Base-by-base conservation (phyloP, 2,797 vertebrate genomes). In the Gallirallus australis region DNA sequence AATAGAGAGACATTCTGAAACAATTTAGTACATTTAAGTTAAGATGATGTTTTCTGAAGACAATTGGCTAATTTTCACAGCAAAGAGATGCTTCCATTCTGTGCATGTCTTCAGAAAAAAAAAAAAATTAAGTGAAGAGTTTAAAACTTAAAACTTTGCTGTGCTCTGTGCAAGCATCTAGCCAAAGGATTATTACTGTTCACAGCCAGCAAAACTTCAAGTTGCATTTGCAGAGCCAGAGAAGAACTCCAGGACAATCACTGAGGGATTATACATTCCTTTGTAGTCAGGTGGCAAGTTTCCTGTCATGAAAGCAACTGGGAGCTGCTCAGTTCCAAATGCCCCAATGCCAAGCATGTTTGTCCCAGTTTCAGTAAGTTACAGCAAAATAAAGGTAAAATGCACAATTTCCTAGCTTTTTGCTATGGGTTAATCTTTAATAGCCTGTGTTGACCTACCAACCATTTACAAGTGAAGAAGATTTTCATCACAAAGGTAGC, bases 281-380 rank as follows among this genome's bases (percentile, higher is more conserved):
- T 95, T 94, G 83, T 88, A 86, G 75, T 63, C 0, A 3, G 37
- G 68, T 93, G 85, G 91, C 89, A 96, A 96, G 82, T 52, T 86
- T 96, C 90, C 96, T 95, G 14, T 86, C 94, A 71, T 79, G 71
- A 96, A 95, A 94, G 84, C 90, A 96, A 87, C 52, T 90, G 84
- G 71, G 60, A 40, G 76, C 53, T 61, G 48, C 57, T 89, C 69
- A 70, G 52, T 93, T 96, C 77, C 94, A 94, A 95, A 89, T 23
- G 25, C n/a, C 33, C 25, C 21, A 17, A 30, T 81, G 86, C 93
- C 95, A 97, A 95, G 69, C 35, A 84, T 65, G 77, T 81, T 94
- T 95, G 89, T 83, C 88, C 94, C 78, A 91, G 64, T 97, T 96
- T 96, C 79, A 90, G 76, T 66, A 91, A 85, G 64, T 37, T 82